Conservation (phyloP, 2,113 vertebrate species). For the Eclectus roratus region DNA sequence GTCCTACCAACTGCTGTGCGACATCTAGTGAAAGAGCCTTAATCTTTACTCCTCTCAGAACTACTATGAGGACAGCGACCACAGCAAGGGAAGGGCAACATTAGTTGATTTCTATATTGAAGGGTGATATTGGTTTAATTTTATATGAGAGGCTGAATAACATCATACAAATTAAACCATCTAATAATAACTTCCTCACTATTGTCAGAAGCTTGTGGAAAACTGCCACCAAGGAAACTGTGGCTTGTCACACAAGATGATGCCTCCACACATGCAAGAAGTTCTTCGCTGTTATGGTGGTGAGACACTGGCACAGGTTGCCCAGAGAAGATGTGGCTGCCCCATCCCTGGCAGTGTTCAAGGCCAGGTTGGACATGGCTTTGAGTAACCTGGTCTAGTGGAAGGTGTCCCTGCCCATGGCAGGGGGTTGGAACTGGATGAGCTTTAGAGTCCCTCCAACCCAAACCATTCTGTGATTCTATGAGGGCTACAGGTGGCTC, state of each 20-base stretch:
- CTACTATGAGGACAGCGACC: fast-evolving
- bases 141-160: not conserved
- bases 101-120: fast-evolving
- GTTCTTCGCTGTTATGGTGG: not conserved
- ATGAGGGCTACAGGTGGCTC: fast-evolving
- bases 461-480: not conserved
- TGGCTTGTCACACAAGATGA: fast-evolving
- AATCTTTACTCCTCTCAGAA: not conserved
- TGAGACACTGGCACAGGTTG: not conserved
- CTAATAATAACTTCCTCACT: fast-evolving
- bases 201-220: fast-evolving
- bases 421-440: not conserved
- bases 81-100: not conserved
- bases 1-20: not conserved
- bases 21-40: not conserved
- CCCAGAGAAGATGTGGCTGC: not conserved
- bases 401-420: not conserved
- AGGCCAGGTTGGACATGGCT: not conserved
- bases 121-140: not conserved
- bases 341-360: not conserved
- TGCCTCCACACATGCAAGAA: fast-evolving
- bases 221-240: fast-evolving
- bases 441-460: not conserved
- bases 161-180: not conserved
- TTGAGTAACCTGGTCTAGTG: not conserved